phyloP scores from a whole-genome alignment of 2,797 vertebrate genomes.

The Orestias chungarensis region DNA sequence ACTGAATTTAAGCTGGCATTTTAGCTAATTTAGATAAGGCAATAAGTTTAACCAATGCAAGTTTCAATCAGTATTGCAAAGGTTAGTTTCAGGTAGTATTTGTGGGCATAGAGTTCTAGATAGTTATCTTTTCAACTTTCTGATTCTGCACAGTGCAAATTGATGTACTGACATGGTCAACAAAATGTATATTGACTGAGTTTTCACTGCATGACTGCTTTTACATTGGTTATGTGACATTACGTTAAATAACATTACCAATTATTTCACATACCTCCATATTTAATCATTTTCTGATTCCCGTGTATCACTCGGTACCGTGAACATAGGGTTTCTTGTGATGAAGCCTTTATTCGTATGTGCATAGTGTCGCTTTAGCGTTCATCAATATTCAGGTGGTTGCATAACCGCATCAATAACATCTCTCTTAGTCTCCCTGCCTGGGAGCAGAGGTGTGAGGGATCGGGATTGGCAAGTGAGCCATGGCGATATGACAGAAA shows the following conservation, averaged over 20 bases:
- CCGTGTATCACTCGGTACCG: conserved; percentile 13
- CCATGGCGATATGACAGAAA: conserved; percentile 40
- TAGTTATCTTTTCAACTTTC: background rate
- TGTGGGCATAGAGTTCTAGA: background rate
- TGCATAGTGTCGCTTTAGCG: conserved; percentile 43
- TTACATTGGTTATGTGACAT: background rate
- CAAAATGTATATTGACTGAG: background rate
- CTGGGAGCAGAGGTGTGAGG: conserved; percentile 44
- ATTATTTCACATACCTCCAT: background rate
- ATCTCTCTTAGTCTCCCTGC: conserved; percentile 42
- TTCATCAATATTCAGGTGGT: conserved; percentile 71
- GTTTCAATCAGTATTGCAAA: background rate
- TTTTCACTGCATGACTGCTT: background rate
- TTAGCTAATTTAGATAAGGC: background rate
- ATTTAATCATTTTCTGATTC: conserved; percentile 9
- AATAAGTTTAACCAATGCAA: background rate
- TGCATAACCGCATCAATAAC: conserved; percentile 66
- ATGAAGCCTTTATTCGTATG: conserved; percentile 35
- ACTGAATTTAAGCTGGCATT: background rate
- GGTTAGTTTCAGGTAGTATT: background rate
- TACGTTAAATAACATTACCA: background rate
- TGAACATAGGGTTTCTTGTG: conserved; percentile 19
- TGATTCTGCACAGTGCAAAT: background rate
- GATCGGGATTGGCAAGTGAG: conserved; percentile 45
- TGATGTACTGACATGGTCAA: background rate